Conservation (phyloP, 2,888 invertebrate genomes). For the Cantharis flavilabris region DNA sequence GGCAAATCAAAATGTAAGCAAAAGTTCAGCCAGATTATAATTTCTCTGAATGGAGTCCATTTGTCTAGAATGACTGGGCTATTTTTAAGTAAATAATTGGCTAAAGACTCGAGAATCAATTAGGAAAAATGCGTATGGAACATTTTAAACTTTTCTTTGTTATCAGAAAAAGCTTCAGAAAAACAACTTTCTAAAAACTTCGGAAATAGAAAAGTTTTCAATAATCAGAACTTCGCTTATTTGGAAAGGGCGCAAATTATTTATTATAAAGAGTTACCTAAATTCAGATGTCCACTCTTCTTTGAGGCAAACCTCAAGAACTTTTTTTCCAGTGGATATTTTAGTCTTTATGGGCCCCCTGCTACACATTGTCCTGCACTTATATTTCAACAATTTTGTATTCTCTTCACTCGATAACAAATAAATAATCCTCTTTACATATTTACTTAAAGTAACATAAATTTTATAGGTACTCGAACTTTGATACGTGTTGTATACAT, state of each 20-base stretch:
- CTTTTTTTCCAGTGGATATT: no score
- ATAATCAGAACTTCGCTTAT: no score
- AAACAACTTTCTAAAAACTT: no score
- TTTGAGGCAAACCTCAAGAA: no score
- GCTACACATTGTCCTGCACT: no score
- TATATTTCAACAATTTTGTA: no score
- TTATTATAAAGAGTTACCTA: no score
- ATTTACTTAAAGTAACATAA: neutral
- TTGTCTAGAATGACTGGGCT: neutral
- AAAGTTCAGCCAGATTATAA: neutral
- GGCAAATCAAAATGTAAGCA: neutral
- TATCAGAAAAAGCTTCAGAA: neutral
- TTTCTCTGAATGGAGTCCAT: neutral
- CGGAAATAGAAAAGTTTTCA: no score
- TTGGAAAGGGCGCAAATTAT: no score
- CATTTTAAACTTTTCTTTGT: neutral
- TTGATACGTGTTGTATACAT: neutral
- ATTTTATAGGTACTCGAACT: neutral
- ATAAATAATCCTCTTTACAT: neutral
- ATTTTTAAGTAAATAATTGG: neutral
- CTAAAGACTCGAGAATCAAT: neutral
- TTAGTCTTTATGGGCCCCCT: no score
- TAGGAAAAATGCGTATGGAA: neutral
- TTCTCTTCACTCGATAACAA: neutral
- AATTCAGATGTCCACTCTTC: no score